These are phyloP conservation scores for Eulithis testata DNA, from an alignment of 2,888 invertebrate species.

Conservation along the genomic window DNA sequence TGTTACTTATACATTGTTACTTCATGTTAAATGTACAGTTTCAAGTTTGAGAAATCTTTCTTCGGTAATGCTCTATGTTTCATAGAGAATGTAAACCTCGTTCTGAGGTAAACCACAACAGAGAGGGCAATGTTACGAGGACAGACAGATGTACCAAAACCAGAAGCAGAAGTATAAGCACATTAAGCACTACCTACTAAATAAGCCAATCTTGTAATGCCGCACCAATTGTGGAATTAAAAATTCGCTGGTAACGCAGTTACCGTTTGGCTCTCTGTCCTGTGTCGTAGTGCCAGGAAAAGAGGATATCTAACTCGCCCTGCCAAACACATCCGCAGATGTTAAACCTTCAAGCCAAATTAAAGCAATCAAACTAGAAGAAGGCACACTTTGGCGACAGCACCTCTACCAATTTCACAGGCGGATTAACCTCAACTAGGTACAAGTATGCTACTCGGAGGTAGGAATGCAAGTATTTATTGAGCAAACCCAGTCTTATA, in stretches of 20 bases:
- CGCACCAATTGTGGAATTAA: slow-evolving; percentile 56
- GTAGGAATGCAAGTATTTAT: neutral
- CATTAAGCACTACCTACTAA: slow-evolving; percentile 5
- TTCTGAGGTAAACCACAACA: neutral
- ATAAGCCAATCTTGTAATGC: slow-evolving; percentile 46
- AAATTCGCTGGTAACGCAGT: slow-evolving; percentile 47
- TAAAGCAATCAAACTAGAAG: slow-evolving; percentile 57
- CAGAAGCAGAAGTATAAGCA: too few relatives aligned
- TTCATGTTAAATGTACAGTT: neutral
- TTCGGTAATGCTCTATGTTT: too few relatives aligned
- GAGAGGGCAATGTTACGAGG: too few relatives aligned
- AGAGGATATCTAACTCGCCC: slow-evolving; percentile 51
- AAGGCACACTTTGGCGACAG: slow-evolving; percentile 59
- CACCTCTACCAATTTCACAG: slow-evolving; percentile 39
- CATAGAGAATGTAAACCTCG: too few relatives aligned
- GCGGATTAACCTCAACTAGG: slow-evolving; percentile 27
- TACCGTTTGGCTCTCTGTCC: slow-evolving; percentile 64
- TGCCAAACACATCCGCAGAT: slow-evolving; percentile 68
- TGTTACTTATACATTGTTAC: neutral
- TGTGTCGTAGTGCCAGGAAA: slow-evolving; percentile 61
- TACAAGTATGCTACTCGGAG: slow-evolving; percentile 21
- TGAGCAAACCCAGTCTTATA: too few relatives aligned
- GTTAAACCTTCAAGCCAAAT: slow-evolving; percentile 63
- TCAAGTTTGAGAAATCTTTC: too few relatives aligned
- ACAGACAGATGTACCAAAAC: slow-evolving; percentile 4